A percentile compares a stretch with the other conserved stretches of the same genome.
phyloP scores from a whole-genome alignment of 2,888 invertebrate genomes.

The Monoplex corrugatus region DNA sequence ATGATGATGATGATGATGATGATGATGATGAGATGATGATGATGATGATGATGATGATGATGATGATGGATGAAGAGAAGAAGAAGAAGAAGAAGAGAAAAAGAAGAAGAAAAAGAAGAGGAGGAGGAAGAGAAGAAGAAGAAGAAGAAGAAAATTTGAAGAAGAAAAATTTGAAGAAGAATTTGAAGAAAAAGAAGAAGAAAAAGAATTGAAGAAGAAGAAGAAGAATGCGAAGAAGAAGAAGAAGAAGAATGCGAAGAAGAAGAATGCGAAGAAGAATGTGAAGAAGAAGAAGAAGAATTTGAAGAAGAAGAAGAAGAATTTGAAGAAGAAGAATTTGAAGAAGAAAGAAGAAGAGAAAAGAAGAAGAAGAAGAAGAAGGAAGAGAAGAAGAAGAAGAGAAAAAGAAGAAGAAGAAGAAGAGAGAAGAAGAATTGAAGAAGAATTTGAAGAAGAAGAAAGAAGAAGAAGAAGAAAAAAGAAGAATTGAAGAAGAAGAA shows the following conservation, averaged over 20 bases:
- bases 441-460: neutral
- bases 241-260: neutral
- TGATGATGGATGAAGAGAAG: too few species aligned
- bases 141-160: too few species aligned
- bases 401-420: neutral
- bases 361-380: neutral
- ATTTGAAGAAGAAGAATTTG: neutral
- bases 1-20: constrained; percentile 43
- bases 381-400: neutral
- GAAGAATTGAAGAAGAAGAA: neutral
- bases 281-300: neutral
- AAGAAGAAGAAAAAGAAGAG: neutral
- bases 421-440: constrained; percentile 6
- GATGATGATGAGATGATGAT: constrained; percentile 35
- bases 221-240: neutral
- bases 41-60: too few species aligned
- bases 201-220: neutral
- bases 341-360: neutral
- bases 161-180: neutral
- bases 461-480: neutral
- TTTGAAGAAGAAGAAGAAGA: neutral
- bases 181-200: neutral
- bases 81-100: neutral
- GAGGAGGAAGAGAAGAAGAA: neutral
- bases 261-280: neutral